These are phyloP conservation scores for Chironomus tentans DNA, from an alignment of 2,888 invertebrate species.

Conservation along the genomic window DNA sequence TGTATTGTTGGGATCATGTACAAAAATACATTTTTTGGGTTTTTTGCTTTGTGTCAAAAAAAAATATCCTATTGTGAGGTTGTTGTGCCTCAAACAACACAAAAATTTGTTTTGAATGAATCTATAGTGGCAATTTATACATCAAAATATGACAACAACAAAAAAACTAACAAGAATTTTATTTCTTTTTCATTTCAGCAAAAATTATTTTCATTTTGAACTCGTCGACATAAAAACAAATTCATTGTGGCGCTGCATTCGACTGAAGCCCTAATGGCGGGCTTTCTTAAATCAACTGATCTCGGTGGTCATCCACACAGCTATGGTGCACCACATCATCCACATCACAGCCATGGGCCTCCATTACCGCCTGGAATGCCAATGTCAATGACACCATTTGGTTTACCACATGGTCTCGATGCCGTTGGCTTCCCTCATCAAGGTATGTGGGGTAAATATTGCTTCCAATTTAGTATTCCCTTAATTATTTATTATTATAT, in stretches of 20 bases:
- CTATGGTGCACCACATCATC: constrained; percentile 43
- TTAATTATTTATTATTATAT: background rate
- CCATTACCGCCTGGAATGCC: constrained; percentile 43
- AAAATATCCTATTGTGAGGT: background rate
- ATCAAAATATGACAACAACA: constrained; percentile 1
- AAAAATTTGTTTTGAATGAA: background rate
- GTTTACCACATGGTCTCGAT: constrained; percentile 43
- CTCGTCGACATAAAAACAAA: background rate
- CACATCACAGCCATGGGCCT: constrained; percentile 42
- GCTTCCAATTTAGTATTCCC: constrained; percentile 24
- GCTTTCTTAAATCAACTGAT: constrained; percentile 42
- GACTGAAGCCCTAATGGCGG: constrained; percentile 44
- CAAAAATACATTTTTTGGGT: constrained; percentile 5
- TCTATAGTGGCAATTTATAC: constrained; percentile 13
- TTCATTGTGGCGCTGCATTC: constrained; percentile 41
- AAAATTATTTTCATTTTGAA: background rate
- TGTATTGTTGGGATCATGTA: constrained; percentile 26
- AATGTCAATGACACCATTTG: constrained; percentile 43
- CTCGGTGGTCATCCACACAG: constrained; percentile 42
- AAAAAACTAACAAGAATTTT: background rate
- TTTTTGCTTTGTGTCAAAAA: background rate
- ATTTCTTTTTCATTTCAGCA: background rate
- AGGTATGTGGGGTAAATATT: constrained; percentile 46
- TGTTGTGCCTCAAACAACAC: background rate
- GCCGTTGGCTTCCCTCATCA: constrained; percentile 43